Percentiles rank a stretch among this genome's conserved stretches.
These are phyloP conservation scores for Jordanella pulchra DNA, from an alignment of 2,797 vertebrate genomes.

Conservation along the genomic window DNA sequence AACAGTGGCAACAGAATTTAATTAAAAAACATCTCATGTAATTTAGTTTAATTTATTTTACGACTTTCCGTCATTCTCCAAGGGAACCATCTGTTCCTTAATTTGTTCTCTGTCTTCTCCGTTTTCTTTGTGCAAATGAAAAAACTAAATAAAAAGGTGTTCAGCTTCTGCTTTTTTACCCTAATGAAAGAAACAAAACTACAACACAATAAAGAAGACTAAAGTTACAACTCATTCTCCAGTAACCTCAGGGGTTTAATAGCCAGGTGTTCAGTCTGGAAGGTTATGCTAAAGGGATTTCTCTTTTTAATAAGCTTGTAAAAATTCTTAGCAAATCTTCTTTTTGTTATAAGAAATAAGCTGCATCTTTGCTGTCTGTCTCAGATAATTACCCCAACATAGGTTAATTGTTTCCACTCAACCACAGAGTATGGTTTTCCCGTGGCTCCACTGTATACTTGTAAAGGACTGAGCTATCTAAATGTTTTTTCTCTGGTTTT, in stretches of 20 bases:
- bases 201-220: slow-evolving; percentile 17
- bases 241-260: slow-evolving; percentile 24
- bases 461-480: slow-evolving; percentile 68
- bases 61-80: slow-evolving; percentile 49
- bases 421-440: slow-evolving; percentile 47
- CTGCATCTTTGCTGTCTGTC: slow-evolving; percentile 44
- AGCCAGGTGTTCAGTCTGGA: slow-evolving; percentile 49
- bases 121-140: slow-evolving; percentile 30
- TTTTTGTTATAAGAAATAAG: slow-evolving; percentile 2
- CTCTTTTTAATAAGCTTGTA: slow-evolving; percentile 23
- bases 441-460: slow-evolving; percentile 40
- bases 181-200: slow-evolving; percentile 29
- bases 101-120: slow-evolving; percentile 5
- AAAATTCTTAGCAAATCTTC: slow-evolving; percentile 15
- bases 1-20: slow-evolving; percentile 22
- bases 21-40: slow-evolving; percentile 28
- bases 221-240: slow-evolving; percentile 31
- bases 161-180: slow-evolving; percentile 4
- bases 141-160: slow-evolving; percentile 23
- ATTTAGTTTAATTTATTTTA: slow-evolving; percentile 56
- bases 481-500: slow-evolving; percentile 36
- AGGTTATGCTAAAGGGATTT: slow-evolving; percentile 1
- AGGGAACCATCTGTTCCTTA: slow-evolving; percentile 60
- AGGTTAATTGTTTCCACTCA: slow-evolving; percentile 64
- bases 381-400: slow-evolving; percentile 51